These are phyloP conservation scores for Melospiza melodia DNA, from an alignment of 2,113 vertebrate genomes.

Conservation along the genomic window DNA sequence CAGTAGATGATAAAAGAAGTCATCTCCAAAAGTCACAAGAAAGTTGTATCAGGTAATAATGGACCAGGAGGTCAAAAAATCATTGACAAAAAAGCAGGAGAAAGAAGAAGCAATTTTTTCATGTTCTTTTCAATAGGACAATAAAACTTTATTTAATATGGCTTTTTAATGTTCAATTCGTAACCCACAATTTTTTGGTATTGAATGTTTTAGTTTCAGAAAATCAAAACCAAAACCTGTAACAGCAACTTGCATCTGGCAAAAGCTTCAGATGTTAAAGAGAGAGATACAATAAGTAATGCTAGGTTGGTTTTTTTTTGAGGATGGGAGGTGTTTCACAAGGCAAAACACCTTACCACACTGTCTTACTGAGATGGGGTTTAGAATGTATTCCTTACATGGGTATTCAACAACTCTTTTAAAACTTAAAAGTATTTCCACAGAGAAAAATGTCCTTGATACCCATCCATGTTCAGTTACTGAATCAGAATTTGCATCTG, in stretches of 20 bases:
- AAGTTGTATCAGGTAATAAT: background rate
- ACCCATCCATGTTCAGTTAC: background rate
- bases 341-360: background rate
- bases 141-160: background rate
- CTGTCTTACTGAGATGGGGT: background rate
- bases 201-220: background rate
- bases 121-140: background rate
- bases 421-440: background rate
- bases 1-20: background rate
- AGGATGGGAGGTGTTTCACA: background rate
- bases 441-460: background rate
- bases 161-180: background rate
- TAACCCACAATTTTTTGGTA: background rate
- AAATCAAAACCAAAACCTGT: background rate
- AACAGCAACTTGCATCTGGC: background rate
- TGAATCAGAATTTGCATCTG: background rate
- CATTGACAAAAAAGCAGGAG: background rate
- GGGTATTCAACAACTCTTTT: background rate
- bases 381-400: background rate
- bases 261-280: background rate
- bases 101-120: background rate
- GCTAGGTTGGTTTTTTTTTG: too few relatives aligned
- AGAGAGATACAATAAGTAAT: background rate
- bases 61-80: background rate
- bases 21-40: background rate